Conservation (phyloP, 2,113 vertebrate species). For the Oncorhynchus kisutch region DNA sequence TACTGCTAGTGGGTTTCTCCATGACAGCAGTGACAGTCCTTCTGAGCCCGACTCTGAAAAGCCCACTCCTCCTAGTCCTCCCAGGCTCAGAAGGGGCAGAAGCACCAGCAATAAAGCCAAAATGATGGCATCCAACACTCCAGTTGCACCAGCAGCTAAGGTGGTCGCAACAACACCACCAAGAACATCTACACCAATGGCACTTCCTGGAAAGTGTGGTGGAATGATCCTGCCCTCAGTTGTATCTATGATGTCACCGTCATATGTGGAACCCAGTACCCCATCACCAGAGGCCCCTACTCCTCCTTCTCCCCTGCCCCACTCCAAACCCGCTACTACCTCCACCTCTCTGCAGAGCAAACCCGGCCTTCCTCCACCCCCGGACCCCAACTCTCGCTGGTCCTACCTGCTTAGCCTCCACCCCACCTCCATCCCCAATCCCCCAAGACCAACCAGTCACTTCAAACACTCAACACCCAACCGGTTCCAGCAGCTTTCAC, state of each 20-base stretch:
- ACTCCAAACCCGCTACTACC: not conserved
- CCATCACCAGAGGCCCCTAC: not conserved
- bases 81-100: not conserved
- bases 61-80: not conserved
- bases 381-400: conserved; percentile 38
- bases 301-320: not conserved
- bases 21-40: not conserved
- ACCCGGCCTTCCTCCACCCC: not conserved
- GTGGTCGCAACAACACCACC: too few relatives aligned
- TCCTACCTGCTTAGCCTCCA: conserved; percentile 67
- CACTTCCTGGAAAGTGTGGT: not conserved
- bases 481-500: conserved; percentile 28
- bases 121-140: not conserved
- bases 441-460: not conserved
- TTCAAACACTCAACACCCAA: conserved; percentile 39
- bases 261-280: not conserved
- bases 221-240: conserved; percentile 9
- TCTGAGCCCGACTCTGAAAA: too few relatives aligned
- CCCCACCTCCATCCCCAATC: conserved; percentile 28
- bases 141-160: not conserved
- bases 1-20: not conserved
- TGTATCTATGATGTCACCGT: not conserved
- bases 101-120: not conserved
- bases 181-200: too few relatives aligned
- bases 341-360: not conserved